phyloP scores from a whole-genome alignment of 2,797 vertebrate genomes.

The Austrolebias charrua region DNA sequence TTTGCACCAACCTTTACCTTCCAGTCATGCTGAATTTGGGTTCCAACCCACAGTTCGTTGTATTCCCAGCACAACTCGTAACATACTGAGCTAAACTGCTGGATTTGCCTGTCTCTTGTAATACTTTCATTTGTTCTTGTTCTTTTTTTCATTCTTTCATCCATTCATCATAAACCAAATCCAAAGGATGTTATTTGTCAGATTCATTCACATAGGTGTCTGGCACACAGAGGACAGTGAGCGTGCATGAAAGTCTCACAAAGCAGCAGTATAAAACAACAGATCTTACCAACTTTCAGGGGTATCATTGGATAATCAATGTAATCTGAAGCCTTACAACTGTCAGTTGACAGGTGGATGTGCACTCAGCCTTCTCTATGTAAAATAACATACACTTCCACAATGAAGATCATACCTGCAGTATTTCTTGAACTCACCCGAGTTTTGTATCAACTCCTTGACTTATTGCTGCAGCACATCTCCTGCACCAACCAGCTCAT shows the following conservation, averaged over 20 bases:
- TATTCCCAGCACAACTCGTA: too few relatives aligned
- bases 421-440: not conserved
- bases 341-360: not conserved
- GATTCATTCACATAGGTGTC: not conserved
- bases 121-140: too few relatives aligned
- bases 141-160: too few relatives aligned
- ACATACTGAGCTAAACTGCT: too few relatives aligned
- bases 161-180: too few relatives aligned
- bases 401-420: not conserved
- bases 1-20: too few relatives aligned
- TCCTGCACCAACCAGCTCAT: conserved; percentile 13
- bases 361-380: not conserved
- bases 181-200: not conserved
- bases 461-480: conserved; percentile 1
- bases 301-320: too few relatives aligned
- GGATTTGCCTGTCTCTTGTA: too few relatives aligned
- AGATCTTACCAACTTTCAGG: not conserved
- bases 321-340: not conserved
- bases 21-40: too few relatives aligned
- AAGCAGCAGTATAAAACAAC: too few relatives aligned
- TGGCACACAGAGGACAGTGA: not conserved
- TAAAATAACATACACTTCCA: not conserved
- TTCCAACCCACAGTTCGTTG: too few relatives aligned
- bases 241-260: too few relatives aligned
- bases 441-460: conserved; percentile 10